phyloP scores from a whole-genome alignment of 2,888 invertebrate genomes.

The Dinocampus coccinellae region DNA sequence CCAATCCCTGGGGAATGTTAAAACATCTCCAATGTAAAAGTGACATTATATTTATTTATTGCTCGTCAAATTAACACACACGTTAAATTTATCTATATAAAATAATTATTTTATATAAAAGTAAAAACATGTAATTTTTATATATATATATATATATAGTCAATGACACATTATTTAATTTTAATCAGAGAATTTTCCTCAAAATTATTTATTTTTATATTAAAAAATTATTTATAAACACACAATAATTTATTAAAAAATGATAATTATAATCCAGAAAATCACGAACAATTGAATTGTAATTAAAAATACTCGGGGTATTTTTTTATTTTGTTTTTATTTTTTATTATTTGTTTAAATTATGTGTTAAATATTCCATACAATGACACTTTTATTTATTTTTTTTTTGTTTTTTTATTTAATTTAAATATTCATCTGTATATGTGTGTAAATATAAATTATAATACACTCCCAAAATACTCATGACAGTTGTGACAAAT shows the following conservation, averaged over 20 bases:
- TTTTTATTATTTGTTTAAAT: too few species aligned
- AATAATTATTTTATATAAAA: too few species aligned
- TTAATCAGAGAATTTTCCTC: too few species aligned
- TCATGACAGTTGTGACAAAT: background rate
- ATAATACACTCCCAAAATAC: background rate
- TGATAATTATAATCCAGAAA: too few species aligned
- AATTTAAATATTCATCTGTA: background rate
- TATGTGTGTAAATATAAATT: background rate
- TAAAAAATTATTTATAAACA: too few species aligned
- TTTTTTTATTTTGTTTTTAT: too few species aligned
- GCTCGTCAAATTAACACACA: background rate
- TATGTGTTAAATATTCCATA: background rate
- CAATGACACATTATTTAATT: too few species aligned
- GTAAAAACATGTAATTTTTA: background rate
- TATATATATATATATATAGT: too few species aligned
- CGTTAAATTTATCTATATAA: background rate
- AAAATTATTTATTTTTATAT: too few species aligned
- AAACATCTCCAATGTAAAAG: background rate
- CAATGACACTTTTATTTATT: background rate
- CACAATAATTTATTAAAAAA: too few species aligned
- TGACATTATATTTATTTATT: background rate
- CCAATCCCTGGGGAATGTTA: slow-evolving; percentile 42
- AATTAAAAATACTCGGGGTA: too few species aligned
- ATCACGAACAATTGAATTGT: too few species aligned
- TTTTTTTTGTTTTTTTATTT: background rate